Conservation (phyloP, 2,888 invertebrate genomes). For the Amorpha juglandis region DNA sequence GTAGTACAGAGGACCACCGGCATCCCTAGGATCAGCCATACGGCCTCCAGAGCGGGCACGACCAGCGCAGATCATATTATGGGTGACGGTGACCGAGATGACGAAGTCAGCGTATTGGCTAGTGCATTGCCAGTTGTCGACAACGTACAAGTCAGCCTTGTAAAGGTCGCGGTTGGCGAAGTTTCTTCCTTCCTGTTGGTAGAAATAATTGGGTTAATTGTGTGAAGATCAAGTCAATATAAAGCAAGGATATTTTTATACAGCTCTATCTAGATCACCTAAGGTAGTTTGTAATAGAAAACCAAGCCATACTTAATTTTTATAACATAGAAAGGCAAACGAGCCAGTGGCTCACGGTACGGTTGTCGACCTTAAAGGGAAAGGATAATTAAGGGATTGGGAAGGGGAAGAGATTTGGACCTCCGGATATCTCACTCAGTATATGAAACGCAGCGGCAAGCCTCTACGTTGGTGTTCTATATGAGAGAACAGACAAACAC, state of each 20-base stretch:
- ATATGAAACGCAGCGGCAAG: no score
- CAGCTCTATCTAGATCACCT: neutral
- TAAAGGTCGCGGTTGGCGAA: neutral
- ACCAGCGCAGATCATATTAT: conserved; percentile 70
- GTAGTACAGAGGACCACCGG: conserved; percentile 42
- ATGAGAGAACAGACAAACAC: no score
- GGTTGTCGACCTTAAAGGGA: no score
- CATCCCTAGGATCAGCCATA: conserved; percentile 38
- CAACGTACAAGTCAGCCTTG: neutral
- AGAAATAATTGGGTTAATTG: neutral
- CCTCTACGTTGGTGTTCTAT: no score
- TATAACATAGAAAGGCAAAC: no score
- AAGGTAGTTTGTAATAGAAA: neutral
- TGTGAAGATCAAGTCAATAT: neutral
- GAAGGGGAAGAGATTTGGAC: no score
- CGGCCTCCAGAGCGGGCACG: conserved; percentile 39
- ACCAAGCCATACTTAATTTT: no score
- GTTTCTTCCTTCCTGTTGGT: conserved; percentile 1
- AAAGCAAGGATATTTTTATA: neutral
- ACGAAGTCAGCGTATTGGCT: neutral
- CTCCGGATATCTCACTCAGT: no score
- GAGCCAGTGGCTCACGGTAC: no score
- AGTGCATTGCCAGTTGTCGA: neutral
- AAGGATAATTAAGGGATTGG: no score
- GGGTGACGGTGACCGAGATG: conserved; percentile 38